These are phyloP conservation scores for Alsophila aescularia DNA, from an alignment of 2,888 invertebrate genomes.

Conservation along the genomic window DNA sequence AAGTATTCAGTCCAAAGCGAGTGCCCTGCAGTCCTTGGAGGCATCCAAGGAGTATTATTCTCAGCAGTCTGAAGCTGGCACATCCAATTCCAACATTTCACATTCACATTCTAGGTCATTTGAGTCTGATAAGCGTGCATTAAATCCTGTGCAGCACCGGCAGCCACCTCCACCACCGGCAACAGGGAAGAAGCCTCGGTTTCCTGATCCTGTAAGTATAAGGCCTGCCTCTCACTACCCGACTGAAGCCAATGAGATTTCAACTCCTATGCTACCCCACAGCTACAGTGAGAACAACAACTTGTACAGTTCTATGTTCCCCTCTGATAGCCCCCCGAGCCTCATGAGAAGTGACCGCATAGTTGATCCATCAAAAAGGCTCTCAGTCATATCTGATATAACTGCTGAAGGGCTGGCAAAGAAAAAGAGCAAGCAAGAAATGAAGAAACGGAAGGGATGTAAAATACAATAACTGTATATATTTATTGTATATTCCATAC, in stretches of 20 bases:
- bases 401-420: slow-evolving; percentile 75
- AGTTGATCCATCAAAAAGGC: slow-evolving; percentile 64
- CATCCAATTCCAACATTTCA: slow-evolving; percentile 55
- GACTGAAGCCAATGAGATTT: slow-evolving; percentile 55
- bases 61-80: slow-evolving; percentile 58
- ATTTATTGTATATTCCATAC: background rate
- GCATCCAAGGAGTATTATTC: slow-evolving; percentile 70
- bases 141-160: slow-evolving; percentile 60
- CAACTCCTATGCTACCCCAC: slow-evolving; percentile 56
- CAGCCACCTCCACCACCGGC: slow-evolving; percentile 74
- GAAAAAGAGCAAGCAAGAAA: slow-evolving; percentile 73
- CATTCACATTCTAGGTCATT: slow-evolving; percentile 62
- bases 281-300: slow-evolving; percentile 78
- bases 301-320: slow-evolving; percentile 68
- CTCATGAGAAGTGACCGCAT: slow-evolving; percentile 49
- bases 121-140: slow-evolving; percentile 54
- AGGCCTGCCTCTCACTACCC: slow-evolving; percentile 78
- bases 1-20: slow-evolving; percentile 76
- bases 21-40: slow-evolving; percentile 74
- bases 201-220: slow-evolving; percentile 78
- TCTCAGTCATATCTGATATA: slow-evolving; percentile 78
- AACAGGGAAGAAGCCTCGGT: slow-evolving; percentile 73
- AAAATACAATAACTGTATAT: slow-evolving; percentile 68
- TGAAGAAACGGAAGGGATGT: slow-evolving; percentile 76
- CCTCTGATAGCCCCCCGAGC: slow-evolving; percentile 56